These are phyloP conservation scores for Gadopsis bispinosus DNA, from an alignment of 2,797 vertebrate species.

Conservation along the genomic window DNA sequence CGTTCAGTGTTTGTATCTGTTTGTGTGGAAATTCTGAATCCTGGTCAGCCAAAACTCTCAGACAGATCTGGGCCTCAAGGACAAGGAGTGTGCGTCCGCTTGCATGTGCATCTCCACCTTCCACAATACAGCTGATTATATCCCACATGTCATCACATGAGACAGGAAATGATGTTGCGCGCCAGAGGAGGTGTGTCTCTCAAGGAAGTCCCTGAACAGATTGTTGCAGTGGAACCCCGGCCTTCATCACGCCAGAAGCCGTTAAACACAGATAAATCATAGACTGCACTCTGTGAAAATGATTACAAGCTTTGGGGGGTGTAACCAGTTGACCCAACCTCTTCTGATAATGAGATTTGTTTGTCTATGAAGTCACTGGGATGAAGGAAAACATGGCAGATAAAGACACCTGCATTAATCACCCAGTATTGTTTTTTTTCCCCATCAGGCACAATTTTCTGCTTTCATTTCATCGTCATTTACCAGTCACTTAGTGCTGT, in stretches of 20 bases:
- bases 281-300: slow-evolving; percentile 24
- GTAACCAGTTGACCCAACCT: slow-evolving; percentile 12
- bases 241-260: slow-evolving; percentile 37
- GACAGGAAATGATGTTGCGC: slow-evolving; percentile 71
- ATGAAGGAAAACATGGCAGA: slow-evolving; percentile 14
- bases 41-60: slow-evolving; percentile 50
- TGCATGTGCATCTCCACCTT: slow-evolving; percentile 65
- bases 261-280: slow-evolving; percentile 63
- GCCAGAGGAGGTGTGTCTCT: slow-evolving; percentile 68
- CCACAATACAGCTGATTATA: slow-evolving; percentile 41
- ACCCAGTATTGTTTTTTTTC: background rate
- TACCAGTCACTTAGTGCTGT: too few relatives aligned
- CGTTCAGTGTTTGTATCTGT: slow-evolving; percentile 40
- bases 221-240: slow-evolving; percentile 57
- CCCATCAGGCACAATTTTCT: background rate
- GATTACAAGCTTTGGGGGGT: slow-evolving; percentile 7
- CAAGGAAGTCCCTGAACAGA: slow-evolving; percentile 69
- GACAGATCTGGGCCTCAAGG: slow-evolving; percentile 55
- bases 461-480: background rate
- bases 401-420: background rate
- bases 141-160: slow-evolving; percentile 79
- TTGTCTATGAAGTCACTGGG: slow-evolving; percentile 1
- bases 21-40: slow-evolving; percentile 25
- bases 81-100: slow-evolving; percentile 49
- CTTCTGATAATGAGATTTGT: slow-evolving; percentile 6